Evolutionary conservation across 1,140 invertebrate species (phyloP).

Genomic region (Bombus fervidus): DNA sequence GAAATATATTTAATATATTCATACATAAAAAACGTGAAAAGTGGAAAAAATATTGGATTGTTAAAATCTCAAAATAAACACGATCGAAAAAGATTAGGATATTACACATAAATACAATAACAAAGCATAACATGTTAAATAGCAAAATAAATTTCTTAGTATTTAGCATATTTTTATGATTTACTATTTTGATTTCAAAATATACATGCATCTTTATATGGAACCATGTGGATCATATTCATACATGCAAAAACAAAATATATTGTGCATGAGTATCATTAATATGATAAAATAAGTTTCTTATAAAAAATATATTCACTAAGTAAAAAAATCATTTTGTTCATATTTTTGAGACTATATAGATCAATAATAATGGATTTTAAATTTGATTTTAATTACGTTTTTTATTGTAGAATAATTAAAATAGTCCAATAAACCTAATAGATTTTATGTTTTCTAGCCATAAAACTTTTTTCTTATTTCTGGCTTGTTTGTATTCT

Average conservation of each 20-base stretch:
- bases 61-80: neutral
- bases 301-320: conserved; percentile 18
- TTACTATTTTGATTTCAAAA: neutral
- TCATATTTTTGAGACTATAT: neutral
- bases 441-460: conserved; percentile 33
- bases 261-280: conserved; percentile 20
- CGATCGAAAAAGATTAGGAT: neutral
- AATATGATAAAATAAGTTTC: neutral
- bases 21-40: neutral
- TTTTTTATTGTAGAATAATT: conserved; percentile 18
- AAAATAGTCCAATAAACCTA: neutral
- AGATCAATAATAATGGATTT: neutral
- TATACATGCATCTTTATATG: neutral
- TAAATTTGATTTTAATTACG: neutral
- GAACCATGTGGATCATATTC: neutral
- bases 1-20: conserved; percentile 37
- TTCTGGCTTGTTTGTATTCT: neutral
- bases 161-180: conserved; percentile 13
- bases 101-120: neutral
- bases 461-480: conserved; percentile 13
- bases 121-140: neutral
- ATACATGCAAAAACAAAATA: neutral
- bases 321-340: neutral
- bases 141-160: neutral
- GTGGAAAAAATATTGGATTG: neutral